Evolutionary conservation across 2,888 invertebrate genomes (phyloP), one percentile per base, ranked within the genome.

Genomic region (Thyatira batis): DNA sequence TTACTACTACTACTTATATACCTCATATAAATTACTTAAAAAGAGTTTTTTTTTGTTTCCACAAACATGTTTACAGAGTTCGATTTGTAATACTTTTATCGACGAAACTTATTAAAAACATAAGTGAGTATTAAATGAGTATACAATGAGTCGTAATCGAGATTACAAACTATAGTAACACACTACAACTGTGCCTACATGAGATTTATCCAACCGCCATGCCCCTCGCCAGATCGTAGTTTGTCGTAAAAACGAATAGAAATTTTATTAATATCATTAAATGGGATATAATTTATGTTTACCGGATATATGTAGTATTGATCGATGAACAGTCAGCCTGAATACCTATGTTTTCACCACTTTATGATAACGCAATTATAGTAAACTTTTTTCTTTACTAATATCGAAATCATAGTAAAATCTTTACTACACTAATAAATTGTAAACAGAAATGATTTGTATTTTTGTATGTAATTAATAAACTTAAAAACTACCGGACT

Each of bases 151-250:
- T 4, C 23, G 23, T 33, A 33, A 13, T n/a, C 33, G 33, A 33
- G 17, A 17, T 39, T 17, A 39, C 6, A 17, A 39, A 17, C 39
- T 8, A 39, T 39, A 39, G 39, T 39, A 39, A 17, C 17, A 13
- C 4, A 39, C 13, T 39, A 17, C 39, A 39, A 1, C 8, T 4
- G 1, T 39, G 8, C 17, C 39, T 39, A 39, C 17, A 39, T 2
- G 39, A 39, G 6, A 39, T 39, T 39, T 39, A 39, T 39, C 39
- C n/a, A 17, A 39, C 39, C 39, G 17, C 39, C 33, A 51, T 51
- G 45, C 57, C 56, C 58, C 60, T 59, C 50, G n/a, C n/a, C 39
- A 6, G 17, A 17, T 39, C 39, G 39, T 39, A 39, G 39, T 17
- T 39, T 8, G 39, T 39, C 39, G 39, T 39, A 39, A 39, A 39